These are phyloP conservation scores for Tachypleus tridentatus DNA, from an alignment of 1,140 invertebrate species.

Conservation along the genomic window DNA sequence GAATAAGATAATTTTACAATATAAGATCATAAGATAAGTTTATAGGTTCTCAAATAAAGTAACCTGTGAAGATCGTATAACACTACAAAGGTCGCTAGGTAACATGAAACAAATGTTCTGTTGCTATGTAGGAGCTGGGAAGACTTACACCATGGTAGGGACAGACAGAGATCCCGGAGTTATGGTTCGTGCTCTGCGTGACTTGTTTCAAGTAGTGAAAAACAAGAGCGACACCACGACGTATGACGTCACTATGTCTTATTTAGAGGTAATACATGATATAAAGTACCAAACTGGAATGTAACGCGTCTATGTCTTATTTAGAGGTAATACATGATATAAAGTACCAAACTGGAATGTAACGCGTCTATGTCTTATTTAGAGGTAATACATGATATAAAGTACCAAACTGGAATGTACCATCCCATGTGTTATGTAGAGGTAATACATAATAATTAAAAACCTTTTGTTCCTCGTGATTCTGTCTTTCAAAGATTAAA, in stretches of 20 bases:
- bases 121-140: slow-evolving; percentile 54
- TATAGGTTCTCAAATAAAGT: too few species aligned
- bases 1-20: too few species aligned
- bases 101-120: too few species aligned
- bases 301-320: slow-evolving; percentile 84
- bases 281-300: slow-evolving; percentile 26
- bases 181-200: slow-evolving; percentile 73
- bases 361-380: slow-evolving; percentile 89
- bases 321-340: slow-evolving; percentile 46
- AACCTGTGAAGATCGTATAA: too few species aligned
- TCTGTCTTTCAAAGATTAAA: too few species aligned
- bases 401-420: slow-evolving; percentile 35
- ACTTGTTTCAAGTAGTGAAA: slow-evolving; percentile 58
- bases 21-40: too few species aligned
- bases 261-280: slow-evolving; percentile 51
- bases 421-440: slow-evolving; percentile 93
- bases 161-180: slow-evolving; percentile 59
- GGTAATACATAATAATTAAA: slow-evolving; percentile 27
- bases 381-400: slow-evolving; percentile 40
- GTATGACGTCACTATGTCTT: slow-evolving; percentile 79
- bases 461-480: slow-evolving; percentile 14
- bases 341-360: slow-evolving; percentile 28
- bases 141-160: slow-evolving; percentile 83
- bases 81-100: too few species aligned
- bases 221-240: slow-evolving; percentile 26